phyloP scores from a whole-genome alignment of 2,113 vertebrate genomes.

The Oreochromis spilurus region DNA sequence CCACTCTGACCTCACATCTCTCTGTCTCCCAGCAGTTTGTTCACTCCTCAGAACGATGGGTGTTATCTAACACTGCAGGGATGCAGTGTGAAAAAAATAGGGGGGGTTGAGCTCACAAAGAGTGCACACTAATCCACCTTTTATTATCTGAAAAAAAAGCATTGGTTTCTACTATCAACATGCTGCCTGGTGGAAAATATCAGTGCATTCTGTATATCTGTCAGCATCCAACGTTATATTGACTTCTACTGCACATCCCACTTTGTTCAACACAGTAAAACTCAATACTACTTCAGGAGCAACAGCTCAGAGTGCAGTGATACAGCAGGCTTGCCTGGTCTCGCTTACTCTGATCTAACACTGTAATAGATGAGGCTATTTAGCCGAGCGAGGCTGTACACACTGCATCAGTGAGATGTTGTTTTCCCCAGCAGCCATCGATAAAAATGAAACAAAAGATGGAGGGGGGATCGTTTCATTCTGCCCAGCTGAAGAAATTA shows the following conservation, averaged over 20 bases:
- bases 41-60: not conserved
- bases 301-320: not conserved
- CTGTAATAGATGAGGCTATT: slow-evolving; percentile 23
- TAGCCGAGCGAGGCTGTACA: not conserved
- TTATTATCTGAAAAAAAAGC: not conserved
- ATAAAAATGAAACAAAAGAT: slow-evolving; percentile 15
- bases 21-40: not conserved
- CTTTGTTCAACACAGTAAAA: not conserved
- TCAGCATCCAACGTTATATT: not conserved
- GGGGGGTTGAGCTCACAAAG: not conserved
- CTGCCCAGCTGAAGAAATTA: slow-evolving; percentile 1
- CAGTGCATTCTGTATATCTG: not conserved
- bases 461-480: not conserved
- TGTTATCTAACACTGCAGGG: not conserved
- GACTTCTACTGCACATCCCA: not conserved
- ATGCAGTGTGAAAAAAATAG: not conserved
- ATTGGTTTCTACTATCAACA: not conserved
- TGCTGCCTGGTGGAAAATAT: not conserved
- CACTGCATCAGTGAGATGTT: not conserved
- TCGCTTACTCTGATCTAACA: not conserved
- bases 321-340: not conserved
- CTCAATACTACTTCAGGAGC: not conserved
- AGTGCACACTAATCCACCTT: not conserved
- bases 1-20: not conserved
- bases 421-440: slow-evolving; percentile 6